A percentile compares a stretch with the other conserved stretches of the same genome.
phyloP scores from a whole-genome alignment of 2,797 vertebrate species.

The Acanthis flammea region DNA sequence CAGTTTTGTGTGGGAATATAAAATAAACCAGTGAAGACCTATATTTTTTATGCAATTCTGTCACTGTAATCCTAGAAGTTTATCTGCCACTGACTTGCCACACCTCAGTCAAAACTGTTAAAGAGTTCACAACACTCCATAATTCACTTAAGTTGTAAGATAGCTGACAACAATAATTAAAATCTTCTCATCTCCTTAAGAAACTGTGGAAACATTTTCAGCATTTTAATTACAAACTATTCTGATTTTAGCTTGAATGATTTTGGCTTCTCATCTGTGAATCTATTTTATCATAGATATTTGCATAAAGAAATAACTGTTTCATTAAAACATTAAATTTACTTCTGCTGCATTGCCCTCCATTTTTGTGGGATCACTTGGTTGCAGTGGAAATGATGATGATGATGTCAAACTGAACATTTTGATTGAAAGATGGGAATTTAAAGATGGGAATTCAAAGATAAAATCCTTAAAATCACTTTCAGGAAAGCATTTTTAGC shows the following conservation, averaged over 20 bases:
- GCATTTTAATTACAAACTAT: slow-evolving; percentile 21
- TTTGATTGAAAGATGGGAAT: background rate
- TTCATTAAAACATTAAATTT: slow-evolving; percentile 24
- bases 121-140: background rate
- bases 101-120: background rate
- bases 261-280: slow-evolving; percentile 5
- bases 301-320: background rate
- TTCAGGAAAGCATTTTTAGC: background rate
- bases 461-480: background rate
- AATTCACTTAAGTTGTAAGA: background rate
- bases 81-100: background rate
- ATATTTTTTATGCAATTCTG: background rate
- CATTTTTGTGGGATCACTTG: background rate
- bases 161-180: slow-evolving; percentile 31
- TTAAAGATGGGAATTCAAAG: background rate
- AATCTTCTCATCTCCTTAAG: background rate
- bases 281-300: background rate
- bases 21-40: background rate
- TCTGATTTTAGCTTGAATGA: slow-evolving; percentile 25
- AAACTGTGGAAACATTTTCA: background rate
- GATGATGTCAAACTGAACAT: background rate
- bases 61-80: background rate
- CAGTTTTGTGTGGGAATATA: background rate
- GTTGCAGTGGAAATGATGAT: background rate
- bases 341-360: background rate